Evolutionary conservation across 2,797 vertebrate genomes (phyloP).

Genomic region (Champsocephalus gunnari): DNA sequence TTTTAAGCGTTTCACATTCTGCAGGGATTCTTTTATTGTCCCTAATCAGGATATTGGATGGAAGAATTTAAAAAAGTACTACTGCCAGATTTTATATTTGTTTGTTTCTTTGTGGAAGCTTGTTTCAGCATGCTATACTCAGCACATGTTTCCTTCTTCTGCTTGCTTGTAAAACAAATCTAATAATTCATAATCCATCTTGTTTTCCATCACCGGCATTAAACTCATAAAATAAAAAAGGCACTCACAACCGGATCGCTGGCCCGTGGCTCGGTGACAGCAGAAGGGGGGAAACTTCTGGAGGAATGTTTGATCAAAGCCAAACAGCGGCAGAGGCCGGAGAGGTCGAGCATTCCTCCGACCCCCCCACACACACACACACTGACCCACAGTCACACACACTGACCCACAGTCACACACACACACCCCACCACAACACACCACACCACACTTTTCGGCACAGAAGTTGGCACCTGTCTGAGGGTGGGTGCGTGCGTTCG

Average conservation of each 20-base stretch:
- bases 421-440: slow-evolving; percentile 71
- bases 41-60: neutral
- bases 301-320: slow-evolving; percentile 92
- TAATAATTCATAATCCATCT: neutral
- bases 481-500: slow-evolving; percentile 56
- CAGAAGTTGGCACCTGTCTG: slow-evolving; percentile 74
- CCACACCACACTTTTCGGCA: slow-evolving; percentile 64
- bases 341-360: slow-evolving; percentile 85
- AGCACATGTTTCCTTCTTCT: neutral
- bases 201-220: neutral
- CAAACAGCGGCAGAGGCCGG: slow-evolving; percentile 86
- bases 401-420: slow-evolving; percentile 84
- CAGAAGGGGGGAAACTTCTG: slow-evolving; percentile 80
- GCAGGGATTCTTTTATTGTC: neutral
- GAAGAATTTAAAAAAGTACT: neutral
- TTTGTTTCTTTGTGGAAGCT: neutral
- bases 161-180: neutral
- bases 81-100: neutral
- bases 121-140: neutral
- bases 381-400: slow-evolving; percentile 83
- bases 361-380: slow-evolving; percentile 19
- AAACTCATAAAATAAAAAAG: neutral
- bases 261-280: slow-evolving; percentile 51
- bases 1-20: neutral
- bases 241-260: slow-evolving; percentile 7